Percentiles rank a stretch among this genome's conserved stretches.
phyloP scores from a whole-genome alignment of 2,888 invertebrate genomes.

The Horisme vitalbata region DNA sequence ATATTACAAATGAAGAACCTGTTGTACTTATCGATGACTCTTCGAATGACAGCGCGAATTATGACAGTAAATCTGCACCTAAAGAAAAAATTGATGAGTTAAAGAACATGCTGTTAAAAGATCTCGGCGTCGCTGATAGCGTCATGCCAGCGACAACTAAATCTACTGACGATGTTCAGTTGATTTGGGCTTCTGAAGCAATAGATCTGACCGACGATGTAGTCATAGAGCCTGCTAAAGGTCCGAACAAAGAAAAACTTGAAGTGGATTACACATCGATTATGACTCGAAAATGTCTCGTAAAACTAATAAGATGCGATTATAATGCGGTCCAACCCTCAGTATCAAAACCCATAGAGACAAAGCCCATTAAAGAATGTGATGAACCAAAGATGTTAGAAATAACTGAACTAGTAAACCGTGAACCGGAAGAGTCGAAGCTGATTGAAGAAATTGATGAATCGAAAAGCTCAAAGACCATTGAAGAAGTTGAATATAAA shows the following conservation, averaged over 20 bases:
- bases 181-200: slow-evolving; percentile 31
- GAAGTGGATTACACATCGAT: slow-evolving; percentile 15
- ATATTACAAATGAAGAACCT: slow-evolving; percentile 2
- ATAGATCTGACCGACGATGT: slow-evolving; percentile 12
- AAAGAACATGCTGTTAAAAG: slow-evolving; percentile 46
- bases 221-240: not conserved
- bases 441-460: too few relatives aligned
- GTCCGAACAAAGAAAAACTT: too few relatives aligned
- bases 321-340: too few relatives aligned
- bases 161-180: slow-evolving; percentile 8
- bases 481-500: too few relatives aligned
- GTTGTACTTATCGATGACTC: slow-evolving; percentile 59
- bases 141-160: slow-evolving; percentile 1
- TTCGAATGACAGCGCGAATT: slow-evolving; percentile 45
- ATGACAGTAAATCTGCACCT: slow-evolving; percentile 7
- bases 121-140: slow-evolving; percentile 36
- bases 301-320: slow-evolving; percentile 57
- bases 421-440: too few relatives aligned
- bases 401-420: too few relatives aligned
- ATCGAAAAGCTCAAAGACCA: too few relatives aligned
- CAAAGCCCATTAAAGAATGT: slow-evolving; percentile 12
- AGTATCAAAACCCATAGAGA: not conserved
- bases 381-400: too few relatives aligned
- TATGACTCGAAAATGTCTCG: slow-evolving; percentile 37
- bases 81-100: slow-evolving; percentile 42